Conservation (phyloP, 1,140 invertebrate genomes). For the Globodera rostochiensis region DNA sequence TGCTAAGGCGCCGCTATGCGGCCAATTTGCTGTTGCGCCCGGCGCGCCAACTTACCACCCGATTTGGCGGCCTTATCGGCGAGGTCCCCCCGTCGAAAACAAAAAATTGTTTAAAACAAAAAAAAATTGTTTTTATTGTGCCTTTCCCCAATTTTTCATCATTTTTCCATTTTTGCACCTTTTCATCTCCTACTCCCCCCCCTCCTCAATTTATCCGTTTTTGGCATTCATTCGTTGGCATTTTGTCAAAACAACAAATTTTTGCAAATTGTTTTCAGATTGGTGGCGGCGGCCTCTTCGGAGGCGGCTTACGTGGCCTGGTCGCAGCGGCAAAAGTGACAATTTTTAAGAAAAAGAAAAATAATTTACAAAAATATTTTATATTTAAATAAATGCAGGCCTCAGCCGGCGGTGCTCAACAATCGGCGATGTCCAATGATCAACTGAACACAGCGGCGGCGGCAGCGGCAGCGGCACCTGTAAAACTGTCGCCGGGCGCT, state of each 20-base stretch:
- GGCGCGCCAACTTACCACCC: conserved; percentile 27
- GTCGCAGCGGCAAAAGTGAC: conserved; percentile 61
- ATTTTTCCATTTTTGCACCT: conserved; percentile 3
- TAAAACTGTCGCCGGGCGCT: conserved; percentile 14
- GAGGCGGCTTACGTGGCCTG: conserved; percentile 54
- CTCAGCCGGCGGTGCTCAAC: conserved; percentile 21
- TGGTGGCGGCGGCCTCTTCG: conserved; percentile 61
- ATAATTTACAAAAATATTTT: neutral
- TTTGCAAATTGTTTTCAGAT: conserved; percentile 48
- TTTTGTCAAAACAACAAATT: conserved; percentile 14
- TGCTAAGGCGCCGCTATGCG: conserved; percentile 38
- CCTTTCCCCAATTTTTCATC: neutral
- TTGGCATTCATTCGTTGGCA: conserved; percentile 18
- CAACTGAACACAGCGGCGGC: neutral
- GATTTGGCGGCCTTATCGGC: conserved; percentile 35
- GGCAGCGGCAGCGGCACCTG: neutral
- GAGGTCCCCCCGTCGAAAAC: conserved; percentile 25
- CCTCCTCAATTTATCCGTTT: conserved; percentile 18
- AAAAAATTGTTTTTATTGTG: neutral
- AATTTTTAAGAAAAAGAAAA: neutral
- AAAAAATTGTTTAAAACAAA: neutral
- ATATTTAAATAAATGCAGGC: conserved; percentile 28
- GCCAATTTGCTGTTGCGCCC: conserved; percentile 42
- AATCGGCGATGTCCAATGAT: conserved; percentile 21
- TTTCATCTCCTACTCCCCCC: neutral